Evolutionary conservation across 1,140 invertebrate genomes (phyloP).

Genomic region (Bombus pyrosoma): DNA sequence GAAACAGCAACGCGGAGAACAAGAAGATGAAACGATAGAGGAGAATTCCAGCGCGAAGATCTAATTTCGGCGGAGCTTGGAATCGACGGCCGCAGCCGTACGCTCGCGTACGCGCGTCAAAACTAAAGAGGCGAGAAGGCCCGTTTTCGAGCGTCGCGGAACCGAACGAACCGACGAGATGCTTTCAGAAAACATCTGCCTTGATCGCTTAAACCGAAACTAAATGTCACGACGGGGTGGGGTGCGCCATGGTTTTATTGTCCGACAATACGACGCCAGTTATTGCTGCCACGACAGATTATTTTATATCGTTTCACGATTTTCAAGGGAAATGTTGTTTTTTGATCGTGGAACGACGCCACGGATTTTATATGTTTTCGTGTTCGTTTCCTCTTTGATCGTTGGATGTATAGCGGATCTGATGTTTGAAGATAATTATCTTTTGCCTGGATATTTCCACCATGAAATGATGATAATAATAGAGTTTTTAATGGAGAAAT

Average conservation of each 20-base stretch:
- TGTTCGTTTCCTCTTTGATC: neutral
- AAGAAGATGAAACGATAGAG: neutral
- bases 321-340: neutral
- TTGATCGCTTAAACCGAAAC: constrained; percentile 24
- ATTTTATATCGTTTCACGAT: neutral
- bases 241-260: constrained; percentile 20
- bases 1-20: neutral
- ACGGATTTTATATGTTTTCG: neutral
- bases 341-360: neutral
- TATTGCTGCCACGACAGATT: neutral
- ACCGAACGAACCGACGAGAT: constrained; percentile 17
- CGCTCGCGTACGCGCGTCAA: constrained; percentile 73
- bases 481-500: too few species aligned
- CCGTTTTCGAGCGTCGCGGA: constrained; percentile 57
- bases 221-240: constrained; percentile 25
- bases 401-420: too few species aligned
- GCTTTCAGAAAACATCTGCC: constrained; percentile 70
- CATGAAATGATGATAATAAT: too few species aligned
- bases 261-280: neutral
- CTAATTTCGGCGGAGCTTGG: constrained; percentile 64
- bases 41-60: constrained; percentile 53
- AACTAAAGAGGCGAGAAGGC: constrained; percentile 70
- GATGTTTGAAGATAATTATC: too few species aligned
- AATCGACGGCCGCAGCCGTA: constrained; percentile 52
- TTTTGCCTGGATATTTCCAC: too few species aligned